Evolutionary conservation across 2,113 vertebrate species (phyloP), one percentile per base, ranked within the genome.

Genomic region (Irena cyanogastra): DNA sequence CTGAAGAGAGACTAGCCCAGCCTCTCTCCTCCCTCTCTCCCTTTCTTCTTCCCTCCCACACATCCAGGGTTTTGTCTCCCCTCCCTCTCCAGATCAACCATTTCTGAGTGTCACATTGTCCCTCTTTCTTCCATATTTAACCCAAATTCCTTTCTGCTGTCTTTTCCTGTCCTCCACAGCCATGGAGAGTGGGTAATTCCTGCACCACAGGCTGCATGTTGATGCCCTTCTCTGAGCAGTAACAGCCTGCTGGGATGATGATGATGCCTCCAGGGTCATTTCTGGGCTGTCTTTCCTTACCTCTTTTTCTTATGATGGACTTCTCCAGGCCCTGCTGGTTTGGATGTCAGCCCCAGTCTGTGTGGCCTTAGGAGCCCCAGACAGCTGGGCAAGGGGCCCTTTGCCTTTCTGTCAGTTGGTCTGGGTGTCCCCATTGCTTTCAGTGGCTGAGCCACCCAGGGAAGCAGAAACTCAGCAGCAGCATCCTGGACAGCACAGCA

Each of bases 341-440:
- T 75, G 47, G 52, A 37, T 50, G 56, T 42, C 42, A 78, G 42
- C 15, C 12, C 2, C 59, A 14, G 13, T 20, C 50, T 84, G n/a
- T 81, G 81, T 18, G 7, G 18, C 18, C 1, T 18, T 0, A 77
- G 19, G 54, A 91, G 9, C 22, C 35, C 27, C 11, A 39, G 37
- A 21, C 15, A 23, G 18, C 1, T 47, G 53, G 39, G 30, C 28
- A 78, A 70, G 39, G 39, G 15, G 13, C 12, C 33, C 8, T 54
- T 35, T 47, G 33, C n/a, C 24, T 47, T 50, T 74, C 50, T 8
- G 2, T 27, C 33, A 11, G 0, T n/a, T 1, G 0, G 7, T 50
- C 4, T 1, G 28, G 33, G 6, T 66, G n/a, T 70, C 50, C 75
- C 45, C 31, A 15, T 10, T 3, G 0, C 27, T 72, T 0, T 0